Evolutionary conservation across 2,797 vertebrate species (phyloP), one percentile per base, ranked within the genome.

Genomic region (Ctenopoma multispine): DNA sequence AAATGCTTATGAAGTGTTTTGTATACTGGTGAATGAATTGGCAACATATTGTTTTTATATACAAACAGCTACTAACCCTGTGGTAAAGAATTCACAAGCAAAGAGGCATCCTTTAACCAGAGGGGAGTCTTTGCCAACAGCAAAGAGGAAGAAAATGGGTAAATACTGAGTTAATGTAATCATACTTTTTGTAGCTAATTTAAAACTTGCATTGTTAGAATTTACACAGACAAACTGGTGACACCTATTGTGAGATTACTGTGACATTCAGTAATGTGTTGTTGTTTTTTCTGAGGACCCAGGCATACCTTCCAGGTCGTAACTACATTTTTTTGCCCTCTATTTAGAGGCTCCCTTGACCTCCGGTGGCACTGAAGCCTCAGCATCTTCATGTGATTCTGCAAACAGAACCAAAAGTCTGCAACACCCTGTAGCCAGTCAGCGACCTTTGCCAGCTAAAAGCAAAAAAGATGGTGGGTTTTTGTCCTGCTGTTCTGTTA

Each of bases 131-230:
- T 61, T 87, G 1, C 75, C 72, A 7, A 1, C 55, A 8, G 60
- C 82, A 40, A 93, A 91, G 70, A 91, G 54, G 70, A 87, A 76
- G 50, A 91, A 82, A 75, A 71, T 46, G 0, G 91, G 91, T 93
- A 85, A 80, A 54, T 67, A 56, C 11, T 24, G 1, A 46, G 1
- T 5, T 29, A 6, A 7, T 20, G 8, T 23, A 6, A 43, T 63
- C 24, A 1, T 38, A 49, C 29, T 31, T 21, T 68, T 62, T 24
- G 5, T 6, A 41, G 14, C 14, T n/a, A 4, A 20, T 68, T 13
- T n/a, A 34, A 60, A 27, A 36, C 7, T 20, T 41, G 1, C 14
- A 41, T 38, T 1, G 15, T 69, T 63, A 5, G 0, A 41, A 34
- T 49, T 40, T 69, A 3, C 48, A 24, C 17, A 4, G 34, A 63